phyloP scores from a whole-genome alignment of 2,113 vertebrate species.

The Neoarius graeffei region DNA sequence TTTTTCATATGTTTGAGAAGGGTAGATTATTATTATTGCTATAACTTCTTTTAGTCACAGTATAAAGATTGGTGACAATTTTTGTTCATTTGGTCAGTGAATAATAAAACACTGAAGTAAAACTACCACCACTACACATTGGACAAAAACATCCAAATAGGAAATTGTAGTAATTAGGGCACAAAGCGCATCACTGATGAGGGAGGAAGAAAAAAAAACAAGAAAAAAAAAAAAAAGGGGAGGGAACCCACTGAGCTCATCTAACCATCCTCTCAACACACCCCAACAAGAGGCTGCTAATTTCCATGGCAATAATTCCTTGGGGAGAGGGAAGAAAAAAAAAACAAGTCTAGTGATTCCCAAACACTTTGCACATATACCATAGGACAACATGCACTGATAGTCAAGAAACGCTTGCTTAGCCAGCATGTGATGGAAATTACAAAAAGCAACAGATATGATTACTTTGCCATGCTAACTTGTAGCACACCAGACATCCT shows the following conservation, averaged over 20 bases:
- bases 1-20: neutral
- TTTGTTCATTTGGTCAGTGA: neutral
- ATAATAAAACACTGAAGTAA: neutral
- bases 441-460: conserved; percentile 65
- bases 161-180: neutral
- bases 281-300: conserved; percentile 52
- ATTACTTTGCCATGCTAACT: conserved; percentile 67
- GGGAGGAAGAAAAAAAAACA: too few relatives aligned
- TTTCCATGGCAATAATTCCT: conserved; percentile 59
- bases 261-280: conserved; percentile 29
- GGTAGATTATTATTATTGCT: neutral
- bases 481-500: conserved; percentile 1
- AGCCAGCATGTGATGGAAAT: conserved; percentile 60
- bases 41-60: neutral
- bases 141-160: neutral
- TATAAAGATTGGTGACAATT: neutral
- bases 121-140: neutral
- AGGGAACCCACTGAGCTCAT: neutral
- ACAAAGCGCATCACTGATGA: neutral
- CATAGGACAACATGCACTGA: conserved; percentile 63
- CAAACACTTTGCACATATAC: conserved; percentile 47
- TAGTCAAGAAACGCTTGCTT: conserved; percentile 37
- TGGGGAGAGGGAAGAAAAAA: conserved; percentile 42
- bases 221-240: too few relatives aligned
- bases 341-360: conserved; percentile 56